Evolutionary conservation across 2,797 vertebrate species (phyloP), one percentile per base, ranked within the genome.

Genomic region (Anabacerthia variegaticeps): DNA sequence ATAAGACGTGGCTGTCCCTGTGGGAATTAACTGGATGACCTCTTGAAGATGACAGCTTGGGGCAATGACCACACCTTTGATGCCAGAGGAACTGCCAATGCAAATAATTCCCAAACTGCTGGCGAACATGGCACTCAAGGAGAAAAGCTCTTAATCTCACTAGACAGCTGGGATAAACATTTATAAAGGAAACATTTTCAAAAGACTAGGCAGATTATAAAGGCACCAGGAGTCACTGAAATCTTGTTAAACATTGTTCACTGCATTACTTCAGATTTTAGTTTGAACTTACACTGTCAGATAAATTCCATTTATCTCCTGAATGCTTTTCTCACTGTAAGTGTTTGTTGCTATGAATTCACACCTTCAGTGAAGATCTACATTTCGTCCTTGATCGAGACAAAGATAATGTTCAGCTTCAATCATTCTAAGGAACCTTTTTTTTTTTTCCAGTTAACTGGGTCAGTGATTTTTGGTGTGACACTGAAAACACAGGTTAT

Each of bases 291-390:
- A 85, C 84, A 87, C 88, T 97, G 97, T 96, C 96, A 97, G 97
- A 97, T 97, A 97, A 97, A 96, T 97, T 96, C 94, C 79, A 95
- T 96, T 97, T 97, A 97, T 97, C 97, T 97, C 92, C 83, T 91
- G 92, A 94, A 95, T 90, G 92, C 82, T 91, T 96, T 96, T 96
- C 88, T 97, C 79, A 67, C 89, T 11, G 39, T 89, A 87, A 96
- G 86, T 77, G 85, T 93, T 95, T 96, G 92, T 94, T 96, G 97
- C 91, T 95, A 95, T 94, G 95, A 97, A 96, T 96, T 96, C 95
- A 94, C 93, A 97, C 91, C 82, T 94, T 96, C 92, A 68, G 82
- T 67, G 86, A 95, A 97, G 96, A 97, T 96, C 96, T 97, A 95
- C 95, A 96, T 97, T 97, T 95, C 0, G 43, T 96, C 96, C 96